Percentiles rank a stretch among this genome's conserved stretches.
Conservation (phyloP, 2,797 vertebrate species). For the Takifugu ocellatus region DNA sequence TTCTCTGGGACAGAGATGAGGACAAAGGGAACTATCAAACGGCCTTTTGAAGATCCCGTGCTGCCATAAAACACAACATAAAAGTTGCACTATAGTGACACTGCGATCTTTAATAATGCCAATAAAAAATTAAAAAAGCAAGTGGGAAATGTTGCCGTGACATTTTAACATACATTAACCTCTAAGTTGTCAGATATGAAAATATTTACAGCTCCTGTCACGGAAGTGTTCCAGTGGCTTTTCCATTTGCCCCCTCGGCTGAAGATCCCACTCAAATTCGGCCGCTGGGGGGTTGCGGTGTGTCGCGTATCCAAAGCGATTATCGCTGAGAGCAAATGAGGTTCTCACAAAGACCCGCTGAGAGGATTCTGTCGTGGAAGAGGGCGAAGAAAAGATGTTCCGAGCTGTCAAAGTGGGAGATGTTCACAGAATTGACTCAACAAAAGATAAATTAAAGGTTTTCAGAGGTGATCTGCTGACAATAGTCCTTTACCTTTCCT, state of each 20-base stretch:
- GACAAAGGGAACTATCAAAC: constrained; percentile 65
- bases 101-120: neutral
- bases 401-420: no score
- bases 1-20: constrained; percentile 76
- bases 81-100: constrained; percentile 8
- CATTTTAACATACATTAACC: constrained; percentile 1
- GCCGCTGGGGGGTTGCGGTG: neutral
- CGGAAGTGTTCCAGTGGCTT: constrained; percentile 12
- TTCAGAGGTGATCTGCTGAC: no score
- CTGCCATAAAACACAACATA: neutral
- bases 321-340: constrained; percentile 15
- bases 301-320: constrained; percentile 1
- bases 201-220: neutral
- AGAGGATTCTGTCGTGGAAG: constrained; percentile 2
- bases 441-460: no score
- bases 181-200: constrained; percentile 6
- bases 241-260: constrained; percentile 3
- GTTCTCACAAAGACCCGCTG: constrained; percentile 22
- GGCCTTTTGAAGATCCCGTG: constrained; percentile 41
- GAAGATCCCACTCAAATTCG: constrained; percentile 11
- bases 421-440: no score
- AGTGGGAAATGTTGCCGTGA: neutral
- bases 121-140: neutral
- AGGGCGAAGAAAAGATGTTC: neutral
- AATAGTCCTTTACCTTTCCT: no score